Base-by-base conservation (phyloP, 2,888 invertebrate species). In the Hirtodrosophila duncani region DNA sequence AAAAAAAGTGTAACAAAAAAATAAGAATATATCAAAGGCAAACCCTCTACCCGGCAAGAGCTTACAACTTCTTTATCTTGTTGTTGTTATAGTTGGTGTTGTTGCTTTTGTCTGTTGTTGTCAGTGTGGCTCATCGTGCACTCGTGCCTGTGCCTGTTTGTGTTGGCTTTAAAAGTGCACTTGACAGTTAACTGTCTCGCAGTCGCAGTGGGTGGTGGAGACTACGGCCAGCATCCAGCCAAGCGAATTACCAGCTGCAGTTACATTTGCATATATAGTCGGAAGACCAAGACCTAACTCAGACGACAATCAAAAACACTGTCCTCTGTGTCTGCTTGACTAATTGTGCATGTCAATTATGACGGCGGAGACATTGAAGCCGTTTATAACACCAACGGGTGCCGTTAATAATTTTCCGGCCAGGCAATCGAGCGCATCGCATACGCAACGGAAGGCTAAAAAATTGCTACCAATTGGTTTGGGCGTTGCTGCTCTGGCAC, bases 361-460 rank as follows among this genome's bases (percentile, higher is more conserved):
- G 86, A 86, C 86, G 44, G 86, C 85, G 41, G 86, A 86, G 82
- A 85, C 87, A 59, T 75, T 86, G 56, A 86, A 85, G 50, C 86
- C 87, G 45, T 86, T 86, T 62, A 85, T 86, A 68, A 75, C 83
- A 51, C 72, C 84, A 53, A 79, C 82, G 53, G 81, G 82, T 63
- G 75, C 34, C 67, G 82, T 60, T 56, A 81, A 82, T 37, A 69
- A 67, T 52, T 84, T 77, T 50, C 74, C 81, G 72, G 67, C 82
- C 51, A 72, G 72, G 59, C 81, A 75, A 26, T 63, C 78, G 43
- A 61, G 58, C 33, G 37, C 53, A 31, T 41, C 60, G 20, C 62
- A 67, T 31, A 52, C 70, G 39, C 67, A 67, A 33, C 64, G 68
- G 24, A 70, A 67, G 20, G 48, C 52, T 29, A 79, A 75, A 34